phyloP scores from a whole-genome alignment of 2,797 vertebrate genomes.

The Rhinogobio ventralis region DNA sequence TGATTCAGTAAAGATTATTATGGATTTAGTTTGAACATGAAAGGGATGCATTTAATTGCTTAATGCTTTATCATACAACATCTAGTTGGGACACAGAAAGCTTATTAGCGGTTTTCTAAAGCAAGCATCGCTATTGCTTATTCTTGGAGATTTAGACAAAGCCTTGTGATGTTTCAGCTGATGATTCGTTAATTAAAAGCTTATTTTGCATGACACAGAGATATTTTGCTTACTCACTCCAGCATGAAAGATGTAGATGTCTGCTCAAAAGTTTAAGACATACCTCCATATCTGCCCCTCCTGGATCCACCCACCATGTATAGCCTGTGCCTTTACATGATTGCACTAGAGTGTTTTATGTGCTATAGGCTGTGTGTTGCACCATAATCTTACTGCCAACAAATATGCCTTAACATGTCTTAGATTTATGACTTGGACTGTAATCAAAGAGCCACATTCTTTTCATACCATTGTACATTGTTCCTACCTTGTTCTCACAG shows the following conservation, averaged over 20 bases:
- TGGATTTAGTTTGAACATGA: not conserved
- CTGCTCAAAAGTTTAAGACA: not conserved
- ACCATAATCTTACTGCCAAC: not conserved
- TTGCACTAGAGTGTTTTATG: not conserved
- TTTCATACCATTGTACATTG: conserved; percentile 48
- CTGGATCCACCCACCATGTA: not conserved
- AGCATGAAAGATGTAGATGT: not conserved
- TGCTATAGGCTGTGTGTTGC: not conserved
- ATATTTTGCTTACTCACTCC: conserved; percentile 20
- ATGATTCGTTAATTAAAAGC: conserved; percentile 13
- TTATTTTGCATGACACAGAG: not conserved
- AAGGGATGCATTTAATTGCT: not conserved
- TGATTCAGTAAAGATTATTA: not conserved
- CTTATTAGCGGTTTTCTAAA: not conserved
- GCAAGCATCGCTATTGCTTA: not conserved
- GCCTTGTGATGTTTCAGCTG: not conserved
- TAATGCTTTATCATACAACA: not conserved
- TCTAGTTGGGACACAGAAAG: not conserved
- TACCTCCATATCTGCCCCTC: not conserved
- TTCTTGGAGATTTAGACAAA: conserved; percentile 12
- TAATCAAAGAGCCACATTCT: conserved; percentile 64
- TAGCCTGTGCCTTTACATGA: not conserved
- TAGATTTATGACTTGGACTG: conserved; percentile 21
- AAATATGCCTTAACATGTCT: conserved; percentile 63
- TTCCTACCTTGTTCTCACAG: conserved; percentile 14